phyloP scores from a whole-genome alignment of 2,113 vertebrate genomes.

The Actenoides hombroni region DNA sequence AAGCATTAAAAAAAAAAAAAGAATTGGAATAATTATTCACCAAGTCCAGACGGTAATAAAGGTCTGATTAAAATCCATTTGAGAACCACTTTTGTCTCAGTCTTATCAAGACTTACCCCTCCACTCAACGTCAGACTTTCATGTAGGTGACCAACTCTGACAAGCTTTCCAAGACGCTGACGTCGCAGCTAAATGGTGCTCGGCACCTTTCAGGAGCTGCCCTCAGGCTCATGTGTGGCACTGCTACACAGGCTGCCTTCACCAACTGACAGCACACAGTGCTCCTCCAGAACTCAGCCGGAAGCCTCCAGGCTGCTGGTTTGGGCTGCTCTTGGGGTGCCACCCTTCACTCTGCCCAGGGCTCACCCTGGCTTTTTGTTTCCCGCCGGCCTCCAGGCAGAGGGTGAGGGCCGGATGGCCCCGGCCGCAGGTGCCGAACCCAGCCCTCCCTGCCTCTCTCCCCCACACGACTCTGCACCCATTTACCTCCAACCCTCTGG shows the following conservation, averaged over 20 bases:
- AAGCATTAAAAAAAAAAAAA: not conserved
- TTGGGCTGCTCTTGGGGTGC: not conserved
- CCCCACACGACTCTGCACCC: not conserved
- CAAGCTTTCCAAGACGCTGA: not conserved
- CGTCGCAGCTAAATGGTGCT: not conserved
- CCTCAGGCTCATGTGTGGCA: not conserved
- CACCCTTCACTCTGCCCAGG: not conserved
- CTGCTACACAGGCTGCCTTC: rapidly evolving
- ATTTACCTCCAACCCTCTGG: not conserved
- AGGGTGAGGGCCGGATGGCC: not conserved
- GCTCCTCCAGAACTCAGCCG: not conserved
- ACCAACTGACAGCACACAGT: rapidly evolving
- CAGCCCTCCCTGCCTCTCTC: not conserved
- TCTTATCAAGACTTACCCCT: not conserved
- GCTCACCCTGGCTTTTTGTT: not conserved
- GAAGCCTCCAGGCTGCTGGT: not conserved
- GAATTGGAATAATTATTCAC: not conserved
- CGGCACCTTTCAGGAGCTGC: not conserved
- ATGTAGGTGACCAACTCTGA: not conserved
- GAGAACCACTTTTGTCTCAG: not conserved
- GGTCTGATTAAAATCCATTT: not conserved
- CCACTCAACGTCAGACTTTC: not conserved
- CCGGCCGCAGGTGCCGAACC: rapidly evolving
- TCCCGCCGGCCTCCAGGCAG: not conserved
- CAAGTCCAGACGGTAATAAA: not conserved